Base-by-base conservation (phyloP, 35 echinoderm and acorn worm species). In the Strongylocentrotus purpuratus region DNA sequence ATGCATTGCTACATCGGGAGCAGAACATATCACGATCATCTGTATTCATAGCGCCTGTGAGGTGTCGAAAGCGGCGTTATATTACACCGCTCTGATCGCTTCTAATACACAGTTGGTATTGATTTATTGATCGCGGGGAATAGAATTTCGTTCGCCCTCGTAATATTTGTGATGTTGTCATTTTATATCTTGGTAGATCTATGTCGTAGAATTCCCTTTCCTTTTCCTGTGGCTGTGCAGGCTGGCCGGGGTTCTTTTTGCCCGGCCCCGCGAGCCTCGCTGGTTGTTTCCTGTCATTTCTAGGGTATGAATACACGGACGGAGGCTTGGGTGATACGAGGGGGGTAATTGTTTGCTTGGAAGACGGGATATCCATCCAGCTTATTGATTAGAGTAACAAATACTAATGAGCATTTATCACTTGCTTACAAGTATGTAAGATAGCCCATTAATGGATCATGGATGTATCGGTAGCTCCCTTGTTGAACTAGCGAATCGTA, bases 131-230 rank as follows among this genome's bases (percentile, higher is more conserved):
- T 33, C 87, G 20, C 33, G 33, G 33, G 20, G 87, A 89, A 89
- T 89, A 89, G 87, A 89, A 89, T 89, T 89, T 89, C 87, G 41
- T 89, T 89, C 87, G 87, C 87, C 87, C 87, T 89, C 87, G 87
- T 89, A 89, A 89, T 89, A 89, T 89, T 89, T 89, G 87, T 89
- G 87, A 89, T 89, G 87, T 89, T 89, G 87, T 89, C 87, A 89
- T 89, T 89, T 89, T 89, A 89, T 33, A 33, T 89, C 65, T 70
- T 78, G 65, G 22, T 78, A 78, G 65, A 78, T 78, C 65, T 78
- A 78, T 78, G 65, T 78, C 18, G 65, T 28, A 78, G 4, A 78
- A n/a, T 78, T 78, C 65, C 65, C 65, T 28, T 7, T 78, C 65
- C 65, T 78, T 15, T 78, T 4, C n/a, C n/a, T n/a, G n/a, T n/a